Evolutionary conservation across 2,888 invertebrate genomes (phyloP).

Genomic region (Hirtodrosophila cameraria): DNA sequence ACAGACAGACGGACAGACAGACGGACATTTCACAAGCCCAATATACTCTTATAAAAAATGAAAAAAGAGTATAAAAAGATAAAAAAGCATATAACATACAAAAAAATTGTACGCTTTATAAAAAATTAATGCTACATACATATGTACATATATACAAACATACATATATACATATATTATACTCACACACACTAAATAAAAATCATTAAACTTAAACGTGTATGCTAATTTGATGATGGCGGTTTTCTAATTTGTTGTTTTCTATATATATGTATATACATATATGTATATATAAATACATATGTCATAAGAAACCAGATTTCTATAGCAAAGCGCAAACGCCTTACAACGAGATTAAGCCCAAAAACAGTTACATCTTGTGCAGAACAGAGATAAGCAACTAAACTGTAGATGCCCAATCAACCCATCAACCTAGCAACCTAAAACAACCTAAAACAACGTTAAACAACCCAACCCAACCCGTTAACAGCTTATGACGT

Average conservation of each 20-base stretch:
- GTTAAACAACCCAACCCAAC: constrained; percentile 4
- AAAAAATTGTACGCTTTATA: constrained; percentile 62
- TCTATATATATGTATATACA: constrained; percentile 24
- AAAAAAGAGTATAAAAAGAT: constrained; percentile 8
- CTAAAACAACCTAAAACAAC: neutral
- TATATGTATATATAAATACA: neutral
- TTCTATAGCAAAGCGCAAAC: constrained; percentile 11
- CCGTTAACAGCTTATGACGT: constrained; percentile 44
- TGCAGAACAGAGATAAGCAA: constrained; percentile 10
- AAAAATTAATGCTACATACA: constrained; percentile 56
- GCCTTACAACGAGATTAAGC: constrained; percentile 22
- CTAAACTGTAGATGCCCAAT: constrained; percentile 18
- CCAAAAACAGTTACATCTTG: constrained; percentile 44
- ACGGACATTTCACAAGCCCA: no score
- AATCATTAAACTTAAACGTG: constrained; percentile 71
- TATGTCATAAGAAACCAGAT: constrained; percentile 25
- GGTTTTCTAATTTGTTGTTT: constrained; percentile 70
- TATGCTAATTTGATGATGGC: constrained; percentile 77
- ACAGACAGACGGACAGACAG: no score
- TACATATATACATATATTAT: constrained; percentile 1
- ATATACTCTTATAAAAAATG: no score
- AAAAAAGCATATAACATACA: constrained; percentile 5
- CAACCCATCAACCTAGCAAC: constrained; percentile 35
- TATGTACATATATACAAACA: neutral
- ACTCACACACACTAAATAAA: constrained; percentile 30